Base-by-base conservation (phyloP, 2,113 vertebrate species). In the Neogobius melanostomus region DNA sequence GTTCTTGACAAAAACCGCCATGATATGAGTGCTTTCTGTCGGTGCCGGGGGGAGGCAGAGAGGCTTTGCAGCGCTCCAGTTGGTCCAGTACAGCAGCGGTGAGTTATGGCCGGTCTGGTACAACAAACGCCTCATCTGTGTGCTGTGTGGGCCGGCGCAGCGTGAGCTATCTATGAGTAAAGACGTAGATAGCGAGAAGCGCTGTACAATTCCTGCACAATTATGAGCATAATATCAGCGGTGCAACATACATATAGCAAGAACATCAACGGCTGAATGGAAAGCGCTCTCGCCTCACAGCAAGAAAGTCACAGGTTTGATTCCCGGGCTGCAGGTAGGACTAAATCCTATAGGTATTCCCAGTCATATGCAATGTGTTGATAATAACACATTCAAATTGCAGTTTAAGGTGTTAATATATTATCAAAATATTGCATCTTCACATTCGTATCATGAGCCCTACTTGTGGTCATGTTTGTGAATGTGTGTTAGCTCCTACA, bases 11-110 rank as follows among this genome's bases (percentile, higher is more conserved):
- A 21, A 71, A 80, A 82, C 76, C 49, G 44, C 48, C 62, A 54
- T 70, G 80, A 84, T 78, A 54, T 77, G 72, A 81, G 56, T 28
- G 45, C 64, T 70, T 54, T 66, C 66, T 71, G 75, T 42, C 54
- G 69, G 65, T 63, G 77, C 79, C 83, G 16, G n/a, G 49, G 46
- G 11, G 48, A 70, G 75, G 36, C 69, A 79, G 79, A 74, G 74
- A 53, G 71, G 72, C 81, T 78, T 82, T 82, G 76, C 70, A 74
- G 78, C 61, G 49, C 79, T 85, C 77, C 66, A 65, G 36, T 79
- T 84, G 82, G 70, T 77, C 71, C 76, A 68, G 78, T 76, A 75
- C 77, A 82, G 69, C 69, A 72, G 78, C 71, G 54, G 67, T 76
- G 76, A 82, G 68, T 80, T 78, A 78, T 57, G 71, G 80, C 72